These are phyloP conservation scores for Trissolcus basalis DNA, from an alignment of 1,140 invertebrate species.

Conservation along the genomic window DNA sequence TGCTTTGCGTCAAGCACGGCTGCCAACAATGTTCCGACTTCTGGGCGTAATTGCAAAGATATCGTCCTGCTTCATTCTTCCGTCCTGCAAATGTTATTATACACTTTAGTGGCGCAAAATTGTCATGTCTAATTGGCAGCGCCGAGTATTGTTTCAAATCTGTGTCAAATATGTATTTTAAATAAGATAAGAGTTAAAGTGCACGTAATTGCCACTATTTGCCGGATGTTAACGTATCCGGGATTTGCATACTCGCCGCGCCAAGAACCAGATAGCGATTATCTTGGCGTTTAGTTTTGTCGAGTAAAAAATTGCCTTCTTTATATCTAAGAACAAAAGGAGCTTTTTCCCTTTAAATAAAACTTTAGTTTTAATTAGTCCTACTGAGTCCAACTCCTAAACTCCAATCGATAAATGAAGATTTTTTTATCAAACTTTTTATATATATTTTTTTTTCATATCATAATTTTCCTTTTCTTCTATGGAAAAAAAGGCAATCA, in stretches of 20 bases:
- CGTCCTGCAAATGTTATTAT: constrained; percentile 56
- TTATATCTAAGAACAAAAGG: constrained; percentile 4
- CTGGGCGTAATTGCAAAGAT: constrained; percentile 59
- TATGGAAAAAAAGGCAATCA: too few species aligned
- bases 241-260: constrained; percentile 35
- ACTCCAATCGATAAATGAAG: too few species aligned
- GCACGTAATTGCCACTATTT: constrained; percentile 52
- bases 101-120: constrained; percentile 43
- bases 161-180: constrained; percentile 51
- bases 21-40: constrained; percentile 58
- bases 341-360: too few species aligned
- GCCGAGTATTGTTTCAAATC: constrained; percentile 46
- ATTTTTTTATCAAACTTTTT: too few species aligned
- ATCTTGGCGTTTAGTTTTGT: constrained; percentile 29
- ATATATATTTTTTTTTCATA: too few species aligned
- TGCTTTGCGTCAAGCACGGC: constrained; percentile 60
- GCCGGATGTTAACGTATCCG: constrained; percentile 25
- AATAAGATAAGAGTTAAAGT: constrained; percentile 52
- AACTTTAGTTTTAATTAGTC: too few species aligned
- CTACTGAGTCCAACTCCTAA: too few species aligned
- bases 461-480: too few species aligned
- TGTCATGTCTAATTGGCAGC: constrained; percentile 44
- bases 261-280: constrained; percentile 46
- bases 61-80: constrained; percentile 52
- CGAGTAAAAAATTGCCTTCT: constrained; percentile 21